A percentile compares a stretch with the other conserved stretches of the same genome.
Evolutionary conservation across 2,888 invertebrate genomes (phyloP).

Genomic region (Strigamia maritima): DNA sequence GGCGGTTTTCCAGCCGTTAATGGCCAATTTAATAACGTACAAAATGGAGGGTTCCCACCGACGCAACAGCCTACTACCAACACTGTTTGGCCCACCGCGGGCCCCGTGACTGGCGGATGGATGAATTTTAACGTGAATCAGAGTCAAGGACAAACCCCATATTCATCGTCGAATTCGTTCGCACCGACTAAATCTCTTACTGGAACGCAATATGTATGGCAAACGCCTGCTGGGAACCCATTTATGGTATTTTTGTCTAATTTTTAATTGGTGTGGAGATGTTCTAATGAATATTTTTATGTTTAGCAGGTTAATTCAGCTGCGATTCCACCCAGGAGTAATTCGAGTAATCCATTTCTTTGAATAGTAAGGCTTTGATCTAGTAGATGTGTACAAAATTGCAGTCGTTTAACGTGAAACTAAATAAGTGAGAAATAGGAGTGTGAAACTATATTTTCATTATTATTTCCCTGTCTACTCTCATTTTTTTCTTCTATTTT

Average conservation of each 20-base stretch:
- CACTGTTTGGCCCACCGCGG: background rate
- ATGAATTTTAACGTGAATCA: background rate
- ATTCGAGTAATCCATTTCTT: conserved; percentile 34
- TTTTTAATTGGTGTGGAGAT: background rate
- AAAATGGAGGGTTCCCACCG: background rate
- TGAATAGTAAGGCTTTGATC: background rate
- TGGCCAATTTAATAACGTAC: conserved; percentile 13
- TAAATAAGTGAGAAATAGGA: background rate
- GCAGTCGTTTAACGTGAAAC: background rate
- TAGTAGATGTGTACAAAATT: background rate
- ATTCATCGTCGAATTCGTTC: background rate
- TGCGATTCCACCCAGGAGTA: conserved; percentile 16
- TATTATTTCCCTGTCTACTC: background rate
- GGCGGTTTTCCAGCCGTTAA: background rate
- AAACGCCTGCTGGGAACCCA: conserved; percentile 14
- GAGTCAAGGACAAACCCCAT: background rate
- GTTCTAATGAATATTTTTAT: background rate
- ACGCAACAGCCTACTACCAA: background rate
- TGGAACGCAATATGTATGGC: background rate
- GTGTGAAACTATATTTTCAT: background rate
- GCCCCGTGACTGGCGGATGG: background rate
- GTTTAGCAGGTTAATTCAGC: background rate
- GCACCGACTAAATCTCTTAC: background rate
- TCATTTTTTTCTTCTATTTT: no score
- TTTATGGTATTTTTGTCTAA: conserved; percentile 11